Evolutionary conservation across 2,113 vertebrate species (phyloP).

Genomic region (Sminthopsis crassicaudata): DNA sequence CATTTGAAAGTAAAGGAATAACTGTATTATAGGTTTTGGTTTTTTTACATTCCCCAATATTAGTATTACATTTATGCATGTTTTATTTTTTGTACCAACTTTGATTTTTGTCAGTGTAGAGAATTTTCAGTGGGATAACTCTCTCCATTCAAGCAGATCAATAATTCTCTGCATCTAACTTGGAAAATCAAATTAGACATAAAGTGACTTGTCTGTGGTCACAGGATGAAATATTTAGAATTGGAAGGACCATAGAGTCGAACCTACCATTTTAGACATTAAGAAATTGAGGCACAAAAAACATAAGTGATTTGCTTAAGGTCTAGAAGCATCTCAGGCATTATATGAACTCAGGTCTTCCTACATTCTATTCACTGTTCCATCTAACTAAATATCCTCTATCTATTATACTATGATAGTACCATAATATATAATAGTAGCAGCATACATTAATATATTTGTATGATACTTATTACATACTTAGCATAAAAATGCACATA

Average conservation of each 20-base stretch:
- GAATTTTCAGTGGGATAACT: not conserved
- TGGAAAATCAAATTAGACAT: not conserved
- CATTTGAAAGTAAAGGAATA: not conserved
- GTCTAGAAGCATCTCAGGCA: not conserved
- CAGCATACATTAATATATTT: no score
- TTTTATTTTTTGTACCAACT: not conserved
- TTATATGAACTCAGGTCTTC: not conserved
- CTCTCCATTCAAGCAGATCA: not conserved
- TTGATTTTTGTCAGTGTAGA: not conserved
- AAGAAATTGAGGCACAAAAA: not conserved
- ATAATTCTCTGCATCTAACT: not conserved
- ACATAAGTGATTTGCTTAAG: not conserved
- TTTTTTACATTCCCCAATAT: not conserved
- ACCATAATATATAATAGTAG: not conserved
- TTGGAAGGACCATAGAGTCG: not conserved
- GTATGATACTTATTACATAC: no score
- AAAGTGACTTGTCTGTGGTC: not conserved
- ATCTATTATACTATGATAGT: not conserved
- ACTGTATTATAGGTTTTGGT: not conserved
- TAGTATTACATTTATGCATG: not conserved
- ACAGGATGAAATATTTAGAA: not conserved
- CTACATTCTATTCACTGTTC: not conserved
- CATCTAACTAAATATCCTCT: not conserved
- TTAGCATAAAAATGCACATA: not conserved
- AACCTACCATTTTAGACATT: not conserved